These are phyloP conservation scores for Monodelphis domestica DNA, from an alignment of 2,797 vertebrate species.

Conservation along the genomic window DNA sequence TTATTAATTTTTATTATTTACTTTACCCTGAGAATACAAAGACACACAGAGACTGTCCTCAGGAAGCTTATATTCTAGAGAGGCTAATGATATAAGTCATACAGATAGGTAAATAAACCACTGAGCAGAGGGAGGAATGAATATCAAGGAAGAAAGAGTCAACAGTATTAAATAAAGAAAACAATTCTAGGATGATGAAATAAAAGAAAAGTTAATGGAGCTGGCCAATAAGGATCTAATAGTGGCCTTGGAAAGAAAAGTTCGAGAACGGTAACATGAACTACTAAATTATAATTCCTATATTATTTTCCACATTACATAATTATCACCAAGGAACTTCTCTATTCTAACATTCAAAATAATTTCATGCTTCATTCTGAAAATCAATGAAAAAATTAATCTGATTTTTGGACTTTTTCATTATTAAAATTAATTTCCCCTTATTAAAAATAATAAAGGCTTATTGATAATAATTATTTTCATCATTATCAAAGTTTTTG, in stretches of 20 bases:
- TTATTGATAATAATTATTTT: too few species aligned
- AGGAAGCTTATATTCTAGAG: background rate
- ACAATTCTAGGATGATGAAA: background rate
- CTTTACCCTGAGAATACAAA: background rate
- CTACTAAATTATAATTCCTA: background rate
- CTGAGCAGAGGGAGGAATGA: background rate
- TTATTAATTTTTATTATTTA: background rate
- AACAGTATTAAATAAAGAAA: background rate
- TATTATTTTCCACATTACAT: background rate
- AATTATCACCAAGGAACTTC: background rate
- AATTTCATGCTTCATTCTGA: background rate
- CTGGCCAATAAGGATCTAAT: background rate
- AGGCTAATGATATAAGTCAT: too few species aligned
- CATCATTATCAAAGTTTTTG: too few species aligned
- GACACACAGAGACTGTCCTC: background rate
- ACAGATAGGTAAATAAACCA: too few species aligned
- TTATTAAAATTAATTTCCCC: too few species aligned
- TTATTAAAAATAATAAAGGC: too few species aligned
- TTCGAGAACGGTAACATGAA: background rate
- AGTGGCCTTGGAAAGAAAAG: background rate
- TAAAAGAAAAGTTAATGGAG: background rate
- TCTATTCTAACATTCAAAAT: background rate
- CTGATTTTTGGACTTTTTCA: too few species aligned
- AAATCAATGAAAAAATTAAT: background rate
- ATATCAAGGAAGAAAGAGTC: background rate